phyloP scores from a whole-genome alignment of 2,888 invertebrate species.

The Tetragnatha montana region DNA sequence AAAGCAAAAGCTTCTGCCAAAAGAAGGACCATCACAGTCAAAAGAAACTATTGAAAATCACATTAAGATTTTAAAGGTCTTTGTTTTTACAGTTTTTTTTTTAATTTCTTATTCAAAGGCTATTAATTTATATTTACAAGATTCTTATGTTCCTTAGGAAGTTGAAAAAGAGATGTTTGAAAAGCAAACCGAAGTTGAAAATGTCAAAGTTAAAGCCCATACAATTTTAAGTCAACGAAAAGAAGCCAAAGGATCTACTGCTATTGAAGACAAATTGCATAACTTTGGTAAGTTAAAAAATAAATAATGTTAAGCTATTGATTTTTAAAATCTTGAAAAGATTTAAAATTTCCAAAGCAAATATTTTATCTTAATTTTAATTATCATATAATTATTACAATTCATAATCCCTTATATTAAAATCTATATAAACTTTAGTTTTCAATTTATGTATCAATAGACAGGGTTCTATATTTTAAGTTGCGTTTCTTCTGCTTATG shows the following conservation, averaged over 20 bases:
- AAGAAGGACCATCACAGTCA: slow-evolving; percentile 83
- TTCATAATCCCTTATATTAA: too few species aligned
- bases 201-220: slow-evolving; percentile 90
- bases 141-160: slow-evolving; percentile 82
- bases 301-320: too few species aligned
- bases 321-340: too few species aligned
- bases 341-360: too few species aligned
- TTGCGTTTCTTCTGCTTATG: too few species aligned
- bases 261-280: slow-evolving; percentile 88
- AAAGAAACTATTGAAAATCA: slow-evolving; percentile 94
- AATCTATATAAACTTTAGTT: too few species aligned
- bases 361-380: too few species aligned
- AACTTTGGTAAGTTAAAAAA: slow-evolving; percentile 81
- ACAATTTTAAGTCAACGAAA: slow-evolving; percentile 90
- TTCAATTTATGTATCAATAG: too few species aligned
- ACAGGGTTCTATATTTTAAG: too few species aligned
- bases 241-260: slow-evolving; percentile 88
- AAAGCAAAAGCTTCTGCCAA: slow-evolving; percentile 88
- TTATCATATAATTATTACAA: too few species aligned
- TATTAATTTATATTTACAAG: background rate
- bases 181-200: slow-evolving; percentile 91
- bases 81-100: slow-evolving; percentile 15
- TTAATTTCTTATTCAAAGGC: background rate
- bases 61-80: slow-evolving; percentile 86
- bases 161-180: slow-evolving; percentile 94